Percentiles rank a stretch among this genome's conserved stretches.
phyloP scores from a whole-genome alignment of 2,888 invertebrate species.

The Odontothrips loti region DNA sequence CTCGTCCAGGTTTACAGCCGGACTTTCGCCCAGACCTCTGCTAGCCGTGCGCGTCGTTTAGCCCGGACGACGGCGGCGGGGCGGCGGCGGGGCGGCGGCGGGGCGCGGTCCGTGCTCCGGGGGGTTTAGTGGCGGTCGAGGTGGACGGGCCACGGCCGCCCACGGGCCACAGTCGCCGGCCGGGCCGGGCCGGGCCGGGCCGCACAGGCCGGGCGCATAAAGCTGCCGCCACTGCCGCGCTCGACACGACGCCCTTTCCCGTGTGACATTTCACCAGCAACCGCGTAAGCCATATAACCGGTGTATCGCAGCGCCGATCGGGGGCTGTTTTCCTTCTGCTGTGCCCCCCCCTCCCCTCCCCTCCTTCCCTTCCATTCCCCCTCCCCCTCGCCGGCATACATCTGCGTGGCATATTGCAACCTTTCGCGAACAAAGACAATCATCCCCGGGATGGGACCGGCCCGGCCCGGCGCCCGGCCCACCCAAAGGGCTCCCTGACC shows the following conservation, averaged over 20 bases:
- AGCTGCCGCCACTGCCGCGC: background rate
- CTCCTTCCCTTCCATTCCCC: background rate
- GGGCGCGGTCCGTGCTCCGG: background rate
- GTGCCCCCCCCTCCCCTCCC: background rate
- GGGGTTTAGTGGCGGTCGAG: too few species aligned
- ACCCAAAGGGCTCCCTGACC: background rate
- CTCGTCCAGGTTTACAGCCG: too few species aligned
- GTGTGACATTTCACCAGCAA: background rate
- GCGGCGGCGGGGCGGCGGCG: background rate
- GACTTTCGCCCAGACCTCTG: too few species aligned
- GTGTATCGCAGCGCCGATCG: background rate
- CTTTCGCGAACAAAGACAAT: slow-evolving; percentile 13
- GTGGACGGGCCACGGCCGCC: background rate
- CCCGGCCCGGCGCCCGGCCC: background rate
- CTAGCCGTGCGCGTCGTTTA: too few species aligned
- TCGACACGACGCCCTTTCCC: background rate
- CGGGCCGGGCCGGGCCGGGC: background rate
- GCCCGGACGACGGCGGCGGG: background rate
- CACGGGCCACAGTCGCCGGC: too few species aligned
- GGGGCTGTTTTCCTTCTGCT: background rate
- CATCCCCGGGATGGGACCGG: background rate
- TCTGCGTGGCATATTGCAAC: slow-evolving; percentile 10
- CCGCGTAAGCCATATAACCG: slow-evolving; percentile 19
- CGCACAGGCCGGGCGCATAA: background rate
- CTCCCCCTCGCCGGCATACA: background rate